Evolutionary conservation across 2,797 vertebrate genomes (phyloP).

Genomic region (Sphaeramia orbicularis): DNA sequence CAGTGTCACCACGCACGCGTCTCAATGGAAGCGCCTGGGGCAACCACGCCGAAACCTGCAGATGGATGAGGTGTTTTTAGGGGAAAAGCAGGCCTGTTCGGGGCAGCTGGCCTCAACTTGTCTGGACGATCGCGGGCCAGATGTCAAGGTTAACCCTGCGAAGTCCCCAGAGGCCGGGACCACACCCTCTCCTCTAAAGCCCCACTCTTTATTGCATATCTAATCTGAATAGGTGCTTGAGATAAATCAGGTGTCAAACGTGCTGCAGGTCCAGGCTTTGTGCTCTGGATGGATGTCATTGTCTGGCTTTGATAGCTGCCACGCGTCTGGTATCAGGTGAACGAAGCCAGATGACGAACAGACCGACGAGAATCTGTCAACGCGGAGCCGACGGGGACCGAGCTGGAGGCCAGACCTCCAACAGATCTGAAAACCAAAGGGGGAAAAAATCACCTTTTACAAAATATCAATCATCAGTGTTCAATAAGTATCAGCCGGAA

Average conservation of each 20-base stretch:
- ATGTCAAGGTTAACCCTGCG: slow-evolving; percentile 78
- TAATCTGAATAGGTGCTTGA: slow-evolving; percentile 79
- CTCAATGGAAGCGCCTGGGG: slow-evolving; percentile 73
- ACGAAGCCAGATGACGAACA: slow-evolving; percentile 82
- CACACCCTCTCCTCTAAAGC: slow-evolving; percentile 40
- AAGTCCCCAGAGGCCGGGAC: slow-evolving; percentile 52
- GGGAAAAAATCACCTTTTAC: too few relatives aligned
- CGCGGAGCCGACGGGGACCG: slow-evolving; percentile 19
- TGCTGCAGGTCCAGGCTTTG: slow-evolving; percentile 58
- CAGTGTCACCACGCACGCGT: slow-evolving; percentile 78
- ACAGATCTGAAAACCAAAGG: too few relatives aligned
- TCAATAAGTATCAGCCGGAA: too few relatives aligned
- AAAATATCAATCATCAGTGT: too few relatives aligned
- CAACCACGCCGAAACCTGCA: slow-evolving; percentile 73
- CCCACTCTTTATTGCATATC: slow-evolving; percentile 65
- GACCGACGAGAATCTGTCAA: slow-evolving; percentile 51
- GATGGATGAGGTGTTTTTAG: slow-evolving; percentile 81
- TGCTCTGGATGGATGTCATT: slow-evolving; percentile 75
- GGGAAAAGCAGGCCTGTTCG: slow-evolving; percentile 67
- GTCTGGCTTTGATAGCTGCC: slow-evolving; percentile 83
- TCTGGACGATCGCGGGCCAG: slow-evolving; percentile 75
- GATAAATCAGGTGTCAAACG: slow-evolving; percentile 82
- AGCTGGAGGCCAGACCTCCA: not conserved
- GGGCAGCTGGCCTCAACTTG: slow-evolving; percentile 73
- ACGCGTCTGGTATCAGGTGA: slow-evolving; percentile 83